Evolutionary conservation across 2,888 invertebrate species (phyloP).

Genomic region (Tipula confusa): DNA sequence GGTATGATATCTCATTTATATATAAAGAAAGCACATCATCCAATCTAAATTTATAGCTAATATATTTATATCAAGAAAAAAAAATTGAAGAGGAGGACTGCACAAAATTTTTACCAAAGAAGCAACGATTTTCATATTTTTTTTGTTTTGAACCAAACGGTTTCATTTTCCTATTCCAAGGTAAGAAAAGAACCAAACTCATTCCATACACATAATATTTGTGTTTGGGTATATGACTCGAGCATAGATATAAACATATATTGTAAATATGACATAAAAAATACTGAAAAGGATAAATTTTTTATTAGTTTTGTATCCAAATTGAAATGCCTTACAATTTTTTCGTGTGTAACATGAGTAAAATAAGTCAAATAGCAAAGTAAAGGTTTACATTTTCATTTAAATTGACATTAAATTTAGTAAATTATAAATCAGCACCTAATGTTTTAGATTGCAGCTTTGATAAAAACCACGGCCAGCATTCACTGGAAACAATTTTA

Average conservation of each 20-base stretch:
- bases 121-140: too few species aligned
- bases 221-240: neutral
- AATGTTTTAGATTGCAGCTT: neutral
- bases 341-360: neutral
- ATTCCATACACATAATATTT: neutral
- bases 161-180: neutral
- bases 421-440: neutral
- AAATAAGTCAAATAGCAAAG: neutral
- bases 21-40: neutral
- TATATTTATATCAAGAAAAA: neutral
- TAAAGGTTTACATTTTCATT: neutral
- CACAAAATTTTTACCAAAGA: neutral
- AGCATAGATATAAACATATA: neutral
- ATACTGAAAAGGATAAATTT: neutral
- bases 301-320: neutral
- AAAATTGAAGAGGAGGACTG: neutral
- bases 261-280: neutral
- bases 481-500: too few species aligned
- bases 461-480: too few species aligned
- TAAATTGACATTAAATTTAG: neutral
- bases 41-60: conserved; percentile 25
- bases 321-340: neutral
- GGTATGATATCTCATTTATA: too few species aligned
- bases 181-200: neutral
- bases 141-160: neutral